These are phyloP conservation scores for Phalacrocorax carbo DNA, from an alignment of 2,113 vertebrate genomes.

Conservation along the genomic window DNA sequence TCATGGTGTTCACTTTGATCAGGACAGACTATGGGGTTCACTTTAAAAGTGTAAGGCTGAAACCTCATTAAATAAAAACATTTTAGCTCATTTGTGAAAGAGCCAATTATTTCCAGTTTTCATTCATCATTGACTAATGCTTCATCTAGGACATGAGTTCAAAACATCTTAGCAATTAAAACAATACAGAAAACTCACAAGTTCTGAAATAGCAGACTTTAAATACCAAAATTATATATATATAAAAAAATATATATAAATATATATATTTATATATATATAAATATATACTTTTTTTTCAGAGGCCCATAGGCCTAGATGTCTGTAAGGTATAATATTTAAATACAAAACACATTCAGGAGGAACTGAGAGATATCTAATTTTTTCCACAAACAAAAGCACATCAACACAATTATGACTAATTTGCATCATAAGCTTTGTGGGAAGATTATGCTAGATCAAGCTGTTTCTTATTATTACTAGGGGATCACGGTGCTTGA, in stretches of 20 bases:
- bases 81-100: not conserved
- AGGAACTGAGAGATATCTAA: not conserved
- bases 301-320: not conserved
- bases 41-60: not conserved
- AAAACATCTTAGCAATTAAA: conserved; percentile 21
- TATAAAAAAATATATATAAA: too few relatives aligned
- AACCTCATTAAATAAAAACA: not conserved
- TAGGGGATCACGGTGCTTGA: not conserved
- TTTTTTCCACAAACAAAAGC: not conserved
- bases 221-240: not conserved
- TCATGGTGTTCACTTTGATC: not conserved
- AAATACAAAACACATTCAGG: not conserved
- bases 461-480: not conserved
- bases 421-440: not conserved
- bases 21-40: not conserved
- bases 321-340: not conserved
- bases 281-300: not conserved
- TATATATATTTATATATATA: too few relatives aligned
- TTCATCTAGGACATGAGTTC: conserved; percentile 12
- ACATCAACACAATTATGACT: not conserved
- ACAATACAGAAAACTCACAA: not conserved
- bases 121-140: conserved; percentile 23
- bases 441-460: not conserved
- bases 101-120: conserved; percentile 3
- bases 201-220: not conserved